These are phyloP conservation scores for Gobius niger DNA, from an alignment of 2,113 vertebrate species.

Conservation along the genomic window DNA sequence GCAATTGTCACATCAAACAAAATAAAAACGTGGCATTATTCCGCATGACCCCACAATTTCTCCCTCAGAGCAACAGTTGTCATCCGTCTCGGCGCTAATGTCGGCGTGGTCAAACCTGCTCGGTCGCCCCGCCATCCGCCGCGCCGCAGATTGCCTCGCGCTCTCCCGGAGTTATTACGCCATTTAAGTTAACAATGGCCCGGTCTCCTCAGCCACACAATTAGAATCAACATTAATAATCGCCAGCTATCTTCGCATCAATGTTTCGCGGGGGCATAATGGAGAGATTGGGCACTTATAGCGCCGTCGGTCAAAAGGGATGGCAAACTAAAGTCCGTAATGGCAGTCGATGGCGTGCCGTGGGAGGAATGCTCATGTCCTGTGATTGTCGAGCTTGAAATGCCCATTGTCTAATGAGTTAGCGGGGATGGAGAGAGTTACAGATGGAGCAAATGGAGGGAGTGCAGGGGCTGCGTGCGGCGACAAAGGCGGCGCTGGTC, in stretches of 20 bases:
- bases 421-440: slow-evolving; percentile 3
- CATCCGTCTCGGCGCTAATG: slow-evolving; percentile 52
- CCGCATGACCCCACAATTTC: background rate
- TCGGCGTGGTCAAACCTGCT: slow-evolving; percentile 62
- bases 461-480: background rate
- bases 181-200: slow-evolving; percentile 57
- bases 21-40: background rate
- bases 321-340: slow-evolving; percentile 43
- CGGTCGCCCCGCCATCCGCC: slow-evolving; percentile 39
- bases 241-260: slow-evolving; percentile 52
- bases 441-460: slow-evolving; percentile 21
- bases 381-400: slow-evolving; percentile 32
- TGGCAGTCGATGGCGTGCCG: slow-evolving; percentile 19
- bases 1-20: background rate
- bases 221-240: slow-evolving; percentile 70
- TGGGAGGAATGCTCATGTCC: slow-evolving; percentile 42
- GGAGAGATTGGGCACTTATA: slow-evolving; percentile 55
- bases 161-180: slow-evolving; percentile 67
- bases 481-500: background rate
- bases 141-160: slow-evolving; percentile 45
- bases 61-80: slow-evolving; percentile 61
- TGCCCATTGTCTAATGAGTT: background rate
- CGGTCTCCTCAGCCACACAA: slow-evolving; percentile 51
- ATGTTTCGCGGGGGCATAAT: slow-evolving; percentile 49
- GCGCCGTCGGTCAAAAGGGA: slow-evolving; percentile 52